Base-by-base conservation (phyloP, 1,140 invertebrate species). In the Aphelinus certus region DNA sequence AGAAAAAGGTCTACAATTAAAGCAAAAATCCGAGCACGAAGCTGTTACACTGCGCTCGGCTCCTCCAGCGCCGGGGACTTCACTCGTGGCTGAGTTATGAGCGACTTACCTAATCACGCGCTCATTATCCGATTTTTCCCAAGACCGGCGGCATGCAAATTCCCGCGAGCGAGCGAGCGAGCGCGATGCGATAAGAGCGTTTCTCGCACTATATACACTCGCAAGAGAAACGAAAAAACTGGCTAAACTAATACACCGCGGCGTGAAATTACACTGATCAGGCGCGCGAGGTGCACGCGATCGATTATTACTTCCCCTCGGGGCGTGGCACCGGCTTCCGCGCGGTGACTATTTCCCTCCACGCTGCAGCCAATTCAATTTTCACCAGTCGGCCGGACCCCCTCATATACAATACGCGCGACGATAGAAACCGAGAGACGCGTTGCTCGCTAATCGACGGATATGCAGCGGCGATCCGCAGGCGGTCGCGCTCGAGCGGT, bases 51-150 rank as follows among this genome's bases (percentile, higher is more conserved):
- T 26, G 26, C 26, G 26, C 26, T 26, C 0, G 26, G 26, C 26
- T 26, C 26, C 26, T 26, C 26, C 26, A 51, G 63, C 57, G 53
- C n/a, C 48, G 9, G 4, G 26, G 10, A 63, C 48, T 63, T 63
- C 62, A 63, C 62, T 63, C 43, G 5, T 48, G 49, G 3, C 43
- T 51, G 47, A 64, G 3, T 49, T 64, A 64, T 49, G 62, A 64
- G 6, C 62, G 26, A 49, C 62, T 64, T 64, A 64, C 62, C 62
- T 65, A 65, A 65, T 65, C 49, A 45, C 26, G n/a, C 5, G 46
- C 43, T 65, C 48, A 26, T 7, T 53, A 43, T 42, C 26, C 26
- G 42, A n/a, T 26, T 9, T 4, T 10, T n/a, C n/a, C n/a, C 6
- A 48, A 63, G 10, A 2, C 26, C 26, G 4, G 10, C 46, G 4